Evolutionary conservation across 2,888 invertebrate genomes (phyloP).

Genomic region (Hirtodrosophila duncani): DNA sequence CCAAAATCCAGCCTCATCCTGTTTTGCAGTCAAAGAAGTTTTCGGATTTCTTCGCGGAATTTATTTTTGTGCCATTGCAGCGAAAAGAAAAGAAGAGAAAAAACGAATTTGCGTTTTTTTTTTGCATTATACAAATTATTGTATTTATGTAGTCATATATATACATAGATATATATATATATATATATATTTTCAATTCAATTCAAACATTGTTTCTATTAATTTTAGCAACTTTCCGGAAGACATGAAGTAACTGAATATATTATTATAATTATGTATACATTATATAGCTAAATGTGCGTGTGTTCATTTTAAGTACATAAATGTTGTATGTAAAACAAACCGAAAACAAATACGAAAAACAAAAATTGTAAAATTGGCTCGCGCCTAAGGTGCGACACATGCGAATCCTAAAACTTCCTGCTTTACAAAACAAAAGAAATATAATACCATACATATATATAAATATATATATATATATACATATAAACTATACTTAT

Average conservation of each 20-base stretch:
- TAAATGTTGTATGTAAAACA: conserved; percentile 60
- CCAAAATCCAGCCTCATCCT: conserved; percentile 37
- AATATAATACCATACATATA: conserved; percentile 25
- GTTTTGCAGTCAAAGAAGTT: conserved; percentile 10
- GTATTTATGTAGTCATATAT: conserved; percentile 22
- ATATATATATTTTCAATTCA: conserved; percentile 1
- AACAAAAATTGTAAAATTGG: conserved; percentile 48
- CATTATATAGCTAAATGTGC: conserved; percentile 68
- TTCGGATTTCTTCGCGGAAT: conserved; percentile 48
- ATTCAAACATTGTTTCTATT: conserved; percentile 46
- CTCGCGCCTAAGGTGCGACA: conserved; percentile 61
- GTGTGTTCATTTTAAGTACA: conserved; percentile 69
- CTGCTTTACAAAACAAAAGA: conserved; percentile 62
- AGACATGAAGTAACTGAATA: conserved; percentile 68
- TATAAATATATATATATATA: conserved; percentile 29
- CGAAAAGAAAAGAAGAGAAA: conserved; percentile 36
- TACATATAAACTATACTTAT: conserved; percentile 41
- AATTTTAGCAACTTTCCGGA: conserved; percentile 43
- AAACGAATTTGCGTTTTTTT: conserved; percentile 42
- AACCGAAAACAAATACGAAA: conserved; percentile 12
- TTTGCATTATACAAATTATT: conserved; percentile 10
- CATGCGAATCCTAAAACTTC: conserved; percentile 71
- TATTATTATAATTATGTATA: conserved; percentile 60
- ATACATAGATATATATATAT: too few species aligned
- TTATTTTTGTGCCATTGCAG: conserved; percentile 61